A percentile compares a stretch with the other conserved stretches of the same genome.
These are phyloP conservation scores for Paraescarpia echinospica DNA, from an alignment of 1,140 invertebrate genomes.

Conservation along the genomic window DNA sequence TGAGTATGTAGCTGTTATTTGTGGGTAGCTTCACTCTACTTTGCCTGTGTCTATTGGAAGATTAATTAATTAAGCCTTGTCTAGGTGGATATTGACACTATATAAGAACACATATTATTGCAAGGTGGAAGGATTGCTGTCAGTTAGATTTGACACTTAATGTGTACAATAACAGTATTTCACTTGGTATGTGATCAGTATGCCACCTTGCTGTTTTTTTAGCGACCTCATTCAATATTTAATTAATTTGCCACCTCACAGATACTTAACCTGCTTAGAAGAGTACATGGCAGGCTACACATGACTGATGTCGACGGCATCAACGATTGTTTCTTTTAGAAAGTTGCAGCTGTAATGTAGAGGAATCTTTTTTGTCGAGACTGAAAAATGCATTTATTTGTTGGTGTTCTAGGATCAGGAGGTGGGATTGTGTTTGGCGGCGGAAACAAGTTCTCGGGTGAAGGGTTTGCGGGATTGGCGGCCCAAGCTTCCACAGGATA, in stretches of 20 bases:
- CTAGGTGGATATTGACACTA: too few species aligned
- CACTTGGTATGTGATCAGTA: too few species aligned
- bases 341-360: neutral
- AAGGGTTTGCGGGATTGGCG: slow-evolving; percentile 10
- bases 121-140: neutral
- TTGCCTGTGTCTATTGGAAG: too few species aligned
- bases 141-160: neutral
- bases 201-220: too few species aligned
- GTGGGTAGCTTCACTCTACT: neutral
- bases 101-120: neutral
- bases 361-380: neutral
- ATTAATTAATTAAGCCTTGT: too few species aligned
- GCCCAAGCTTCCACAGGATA: neutral
- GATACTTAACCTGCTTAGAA: too few species aligned
- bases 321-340: neutral
- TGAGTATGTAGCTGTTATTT: neutral
- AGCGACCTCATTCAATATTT: too few species aligned
- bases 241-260: too few species aligned
- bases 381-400: neutral
- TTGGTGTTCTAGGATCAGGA: neutral
- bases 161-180: too few species aligned
- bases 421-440: neutral
- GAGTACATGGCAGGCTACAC: too few species aligned
- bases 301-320: too few species aligned
- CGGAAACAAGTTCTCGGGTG: neutral